Conservation (phyloP, 2,797 vertebrate genomes). For the Channa striata region DNA sequence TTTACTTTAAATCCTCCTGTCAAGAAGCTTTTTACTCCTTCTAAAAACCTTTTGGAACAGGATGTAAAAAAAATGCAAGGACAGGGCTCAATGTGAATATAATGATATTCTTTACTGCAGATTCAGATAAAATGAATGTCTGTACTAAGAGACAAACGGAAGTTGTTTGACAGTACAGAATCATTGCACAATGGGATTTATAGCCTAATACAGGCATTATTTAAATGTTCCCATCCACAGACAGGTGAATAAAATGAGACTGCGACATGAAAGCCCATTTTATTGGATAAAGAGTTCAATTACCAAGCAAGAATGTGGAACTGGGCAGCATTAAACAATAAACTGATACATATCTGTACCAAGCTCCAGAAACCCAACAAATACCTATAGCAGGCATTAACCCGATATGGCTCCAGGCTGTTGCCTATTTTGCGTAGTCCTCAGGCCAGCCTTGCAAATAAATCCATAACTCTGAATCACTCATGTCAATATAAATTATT, state of each 20-base stretch:
- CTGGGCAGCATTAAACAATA: background rate
- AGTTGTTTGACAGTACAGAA: no score
- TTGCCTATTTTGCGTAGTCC: background rate
- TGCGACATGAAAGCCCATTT: background rate
- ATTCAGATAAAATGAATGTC: no score
- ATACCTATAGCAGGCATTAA: background rate
- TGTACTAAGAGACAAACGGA: no score
- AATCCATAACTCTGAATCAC: conserved; percentile 2
- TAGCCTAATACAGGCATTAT: background rate
- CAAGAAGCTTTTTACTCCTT: no score
- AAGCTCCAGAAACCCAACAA: background rate
- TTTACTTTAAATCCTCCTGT: background rate
- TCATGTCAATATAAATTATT: background rate
- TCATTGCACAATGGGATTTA: no score
- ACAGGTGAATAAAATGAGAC: background rate
- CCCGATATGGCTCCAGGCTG: background rate
- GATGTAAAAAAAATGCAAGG: no score
- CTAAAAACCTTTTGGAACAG: no score
- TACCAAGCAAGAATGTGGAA: background rate
- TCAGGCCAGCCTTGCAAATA: background rate
- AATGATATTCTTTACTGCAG: no score
- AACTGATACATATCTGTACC: background rate
- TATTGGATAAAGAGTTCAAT: background rate
- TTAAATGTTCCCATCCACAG: background rate
- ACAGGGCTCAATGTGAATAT: no score